A percentile compares a stretch with the other conserved stretches of the same genome.
These are phyloP conservation scores for Vidua chalybeata DNA, from an alignment of 2,113 vertebrate genomes.

Conservation along the genomic window DNA sequence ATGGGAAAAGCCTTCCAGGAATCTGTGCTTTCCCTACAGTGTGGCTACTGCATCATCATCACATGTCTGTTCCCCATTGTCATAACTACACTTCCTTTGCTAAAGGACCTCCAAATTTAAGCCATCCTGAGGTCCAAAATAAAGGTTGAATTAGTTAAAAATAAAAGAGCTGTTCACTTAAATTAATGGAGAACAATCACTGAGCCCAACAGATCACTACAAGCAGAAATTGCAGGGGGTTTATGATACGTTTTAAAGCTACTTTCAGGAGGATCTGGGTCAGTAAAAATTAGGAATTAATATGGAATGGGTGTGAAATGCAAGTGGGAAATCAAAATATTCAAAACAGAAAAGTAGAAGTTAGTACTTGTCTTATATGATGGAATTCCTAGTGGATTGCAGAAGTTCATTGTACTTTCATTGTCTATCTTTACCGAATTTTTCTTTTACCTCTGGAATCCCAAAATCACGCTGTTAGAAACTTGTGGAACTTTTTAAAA, in stretches of 20 bases:
- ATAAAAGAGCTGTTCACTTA: neutral
- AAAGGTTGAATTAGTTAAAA: neutral
- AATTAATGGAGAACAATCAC: neutral
- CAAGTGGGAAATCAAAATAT: slow-evolving; percentile 21
- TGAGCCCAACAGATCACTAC: neutral
- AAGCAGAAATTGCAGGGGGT: neutral
- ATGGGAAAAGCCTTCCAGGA: neutral
- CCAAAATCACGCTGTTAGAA: neutral
- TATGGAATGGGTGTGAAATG: neutral
- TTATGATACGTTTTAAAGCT: neutral
- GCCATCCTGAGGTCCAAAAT: neutral
- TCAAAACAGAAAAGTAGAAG: neutral
- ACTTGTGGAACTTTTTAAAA: neutral
- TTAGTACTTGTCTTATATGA: neutral
- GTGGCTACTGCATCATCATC: neutral
- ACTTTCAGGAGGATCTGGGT: neutral
- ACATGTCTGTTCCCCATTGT: neutral
- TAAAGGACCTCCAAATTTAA: neutral
- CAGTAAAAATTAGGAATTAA: slow-evolving; percentile 9
- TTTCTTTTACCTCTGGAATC: neutral
- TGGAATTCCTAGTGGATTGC: neutral
- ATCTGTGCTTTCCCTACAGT: neutral
- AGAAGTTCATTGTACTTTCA: neutral
- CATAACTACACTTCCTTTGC: neutral
- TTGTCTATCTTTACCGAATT: neutral